Conservation (phyloP, 2,797 vertebrate genomes). For the Acrossocheilus wenchowensis region DNA sequence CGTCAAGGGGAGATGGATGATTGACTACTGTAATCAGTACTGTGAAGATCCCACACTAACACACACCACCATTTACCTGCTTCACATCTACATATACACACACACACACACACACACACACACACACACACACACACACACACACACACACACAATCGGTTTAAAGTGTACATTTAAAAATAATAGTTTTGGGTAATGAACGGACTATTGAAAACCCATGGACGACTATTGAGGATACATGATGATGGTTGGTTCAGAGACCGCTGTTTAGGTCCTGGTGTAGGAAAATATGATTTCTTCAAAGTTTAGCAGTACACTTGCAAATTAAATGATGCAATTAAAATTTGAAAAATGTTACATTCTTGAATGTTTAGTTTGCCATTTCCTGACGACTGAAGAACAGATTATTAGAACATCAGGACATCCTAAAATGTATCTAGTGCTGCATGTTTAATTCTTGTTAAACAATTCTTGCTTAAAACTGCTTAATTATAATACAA, state of each 20-base stretch:
- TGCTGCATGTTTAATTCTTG: background rate
- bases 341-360: background rate
- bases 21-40: conserved; percentile 28
- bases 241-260: background rate
- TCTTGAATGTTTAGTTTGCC: background rate
- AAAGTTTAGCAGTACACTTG: background rate
- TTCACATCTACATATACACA: background rate
- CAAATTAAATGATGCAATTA: background rate
- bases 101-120: background rate
- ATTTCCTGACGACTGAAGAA: background rate
- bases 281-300: background rate
- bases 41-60: background rate
- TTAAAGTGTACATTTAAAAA: background rate
- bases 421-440: background rate
- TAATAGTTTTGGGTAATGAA: background rate
- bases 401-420: background rate
- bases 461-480: no score
- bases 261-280: background rate
- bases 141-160: background rate
- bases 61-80: conserved; percentile 13
- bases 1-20: conserved; percentile 30
- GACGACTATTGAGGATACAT: background rate
- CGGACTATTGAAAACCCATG: background rate
- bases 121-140: no score
- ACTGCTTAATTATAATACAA: no score